Base-by-base conservation (phyloP, 2,888 invertebrate genomes). In the Tubulanus polymorphus region DNA sequence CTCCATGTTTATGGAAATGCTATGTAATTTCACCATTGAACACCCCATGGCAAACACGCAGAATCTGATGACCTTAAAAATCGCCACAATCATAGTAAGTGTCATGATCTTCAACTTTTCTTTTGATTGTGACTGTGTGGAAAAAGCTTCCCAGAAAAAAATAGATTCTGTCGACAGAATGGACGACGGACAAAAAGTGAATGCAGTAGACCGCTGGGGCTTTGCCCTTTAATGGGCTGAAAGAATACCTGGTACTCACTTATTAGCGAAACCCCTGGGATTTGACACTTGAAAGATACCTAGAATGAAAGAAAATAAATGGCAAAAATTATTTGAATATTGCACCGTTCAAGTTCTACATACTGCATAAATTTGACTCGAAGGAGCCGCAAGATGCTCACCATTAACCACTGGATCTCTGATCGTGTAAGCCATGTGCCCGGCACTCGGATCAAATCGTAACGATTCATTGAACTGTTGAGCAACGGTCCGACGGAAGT, bases 331-430 rank as follows among this genome's bases (percentile, higher is more conserved):
- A 35, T 2, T 18, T 54, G 15, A 1, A 51, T 53, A 52, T 1
- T 53, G 23, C 26, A 20, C 12, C 3, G n/a, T 52, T 27, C 29
- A 6, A 6, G 26, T 32, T 30, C 15, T 26, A n/a, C 30, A 30
- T 23, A n/a, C 18, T 18, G 29, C 25, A 3, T 29, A 15, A 15
- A 15, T 25, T 26, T 23, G 27, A 49, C 25, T 51, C 10, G 15
- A 10, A 8, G n/a, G 15, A 25, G 10, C 15, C 35, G 10, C 35
- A 10, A 32, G 15, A 28, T n/a, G 88, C 29, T 89, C 89, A 60
- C 90, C 90, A 59, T 91, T 90, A 55, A 89, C 87, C 48, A 96
- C 91, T 74, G 93, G 89, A 79, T 99, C 99, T 10, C 97, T 85
- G 46, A 99, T 88, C 0, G 92, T 90, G 77, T 93, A 99, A 56